Evolutionary conservation across 64 coral and sea anemone genomes (phyloP), one percentile per base, ranked within the genome.

Genomic region (Dendronephthya gigantea): DNA sequence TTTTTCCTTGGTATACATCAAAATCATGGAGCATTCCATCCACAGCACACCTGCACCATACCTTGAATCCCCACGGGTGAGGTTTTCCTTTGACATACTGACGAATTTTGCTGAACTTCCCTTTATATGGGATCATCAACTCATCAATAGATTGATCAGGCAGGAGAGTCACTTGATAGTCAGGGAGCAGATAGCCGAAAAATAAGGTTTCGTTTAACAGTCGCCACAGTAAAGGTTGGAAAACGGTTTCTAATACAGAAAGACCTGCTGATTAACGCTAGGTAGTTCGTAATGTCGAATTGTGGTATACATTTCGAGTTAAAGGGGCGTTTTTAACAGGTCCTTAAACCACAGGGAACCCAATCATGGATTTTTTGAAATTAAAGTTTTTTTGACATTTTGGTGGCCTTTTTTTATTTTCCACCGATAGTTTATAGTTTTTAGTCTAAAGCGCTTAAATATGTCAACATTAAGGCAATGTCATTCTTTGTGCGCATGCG

Each of bases 201-300:
- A n/a, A 0, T 22, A 10, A 35, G 25, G 8, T 85, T 85, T n/a
- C 83, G 40, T 25, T 65, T 59, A 86, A 68, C 85, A 51, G 52
- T 40, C 58, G 16, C 85, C n/a, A 86, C 85, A 86, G 85, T 74
- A 86, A 86, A 86, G 58, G 85, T 86, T 86, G 66, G 58, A 86
- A 23, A 40, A 14, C 62, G 35, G 85, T 68, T 86, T 86, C 35
- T 86, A 7, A 40, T 43, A 29, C 17, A 74, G 25, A 40, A 38
- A 86, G 30, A 1, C 11, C 85, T 68, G 23, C 85, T 68, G 52
- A 86, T 38, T 40, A 86, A 86, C 62, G 85, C 58, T 68, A 82
- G 70, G 70, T 81, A 88, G 22, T n/a, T 88, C 38, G 86, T 88
- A 50, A 70, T 81, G 72, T 82, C 72, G 72, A 88, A 88, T 35